Base-by-base conservation (phyloP, 1,140 invertebrate genomes). In the Choristoneura fumiferana region DNA sequence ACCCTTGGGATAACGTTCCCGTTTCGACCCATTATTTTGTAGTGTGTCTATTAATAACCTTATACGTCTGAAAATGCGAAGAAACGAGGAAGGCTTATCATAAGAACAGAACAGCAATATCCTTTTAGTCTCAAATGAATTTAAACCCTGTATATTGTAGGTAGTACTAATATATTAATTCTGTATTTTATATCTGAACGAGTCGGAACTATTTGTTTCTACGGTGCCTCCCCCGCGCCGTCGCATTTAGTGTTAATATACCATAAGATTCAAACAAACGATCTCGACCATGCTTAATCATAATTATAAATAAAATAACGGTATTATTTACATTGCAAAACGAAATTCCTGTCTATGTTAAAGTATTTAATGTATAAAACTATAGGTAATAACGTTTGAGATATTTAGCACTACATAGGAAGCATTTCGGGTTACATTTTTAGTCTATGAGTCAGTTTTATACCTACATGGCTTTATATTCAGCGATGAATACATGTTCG, bases 281-380 rank as follows among this genome's bases (percentile, higher is more conserved):
- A 49, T 49, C 43, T 49, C 43, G 43, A 54, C 14, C 33, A 54
- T 35, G 53, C 53, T 49, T 49, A 49, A 49, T 22, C 9, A 49
- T 49, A 49, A 29, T 49, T 67, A 73, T 77, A 74, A 74, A 76
- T 76, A 73, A 64, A 49, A 68, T 64, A 65, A 45, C 37, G 36
- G 52, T 63, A 65, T 55, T 83, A 83, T 81, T 78, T 81, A 81
- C 78, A 84, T 74, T 78, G 73, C 77, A 81, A 73, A 70, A 75
- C 62, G 54, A 61, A 71, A 65, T 43, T 63, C 67, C 61, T 69
- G 66, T 71, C 71, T 62, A 58, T 68, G 63, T 65, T 65, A 60
- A 52, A 36, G 53, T 63, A 52, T 61, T 60, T 29, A 62, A 60
- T 58, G 37, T 62, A 67, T 61, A 64, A 59, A 64, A 66, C 29